Percentiles rank a stretch among this genome's conserved stretches.
Evolutionary conservation across 2,888 invertebrate genomes (phyloP).

Genomic region (Cosmorhoe ocellata): DNA sequence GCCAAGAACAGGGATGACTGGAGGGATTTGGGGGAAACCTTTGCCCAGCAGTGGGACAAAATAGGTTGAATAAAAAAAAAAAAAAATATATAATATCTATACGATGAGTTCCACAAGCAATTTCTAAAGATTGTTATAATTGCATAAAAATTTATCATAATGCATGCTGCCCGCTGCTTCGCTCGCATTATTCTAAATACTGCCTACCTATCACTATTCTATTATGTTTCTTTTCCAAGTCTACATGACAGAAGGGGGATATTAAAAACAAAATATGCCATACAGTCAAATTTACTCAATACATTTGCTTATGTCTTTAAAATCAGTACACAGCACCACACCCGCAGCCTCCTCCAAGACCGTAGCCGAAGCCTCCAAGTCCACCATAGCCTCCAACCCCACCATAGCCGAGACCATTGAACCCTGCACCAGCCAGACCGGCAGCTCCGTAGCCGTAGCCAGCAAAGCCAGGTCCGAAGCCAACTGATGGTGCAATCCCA

Average conservation of each 20-base stretch:
- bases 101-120: no score
- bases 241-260: neutral
- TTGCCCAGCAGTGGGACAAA: no score
- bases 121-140: no score
- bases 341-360: conserved; percentile 6
- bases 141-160: no score
- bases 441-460: conserved; percentile 1
- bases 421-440: conserved; percentile 8
- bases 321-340: neutral
- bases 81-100: no score
- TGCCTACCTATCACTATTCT: no score
- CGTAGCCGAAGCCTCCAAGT: conserved; percentile 6
- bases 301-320: neutral
- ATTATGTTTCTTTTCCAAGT: no score
- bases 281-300: neutral
- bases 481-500: conserved; percentile 3
- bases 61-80: no score
- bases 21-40: no score
- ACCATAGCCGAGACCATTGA: conserved; percentile 2
- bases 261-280: neutral
- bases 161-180: no score
- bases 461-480: neutral
- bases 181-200: no score
- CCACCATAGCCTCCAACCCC: conserved; percentile 9
- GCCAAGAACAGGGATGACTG: no score